Conservation (phyloP, 1,140 invertebrate genomes). For the Diorhabda carinulata region DNA sequence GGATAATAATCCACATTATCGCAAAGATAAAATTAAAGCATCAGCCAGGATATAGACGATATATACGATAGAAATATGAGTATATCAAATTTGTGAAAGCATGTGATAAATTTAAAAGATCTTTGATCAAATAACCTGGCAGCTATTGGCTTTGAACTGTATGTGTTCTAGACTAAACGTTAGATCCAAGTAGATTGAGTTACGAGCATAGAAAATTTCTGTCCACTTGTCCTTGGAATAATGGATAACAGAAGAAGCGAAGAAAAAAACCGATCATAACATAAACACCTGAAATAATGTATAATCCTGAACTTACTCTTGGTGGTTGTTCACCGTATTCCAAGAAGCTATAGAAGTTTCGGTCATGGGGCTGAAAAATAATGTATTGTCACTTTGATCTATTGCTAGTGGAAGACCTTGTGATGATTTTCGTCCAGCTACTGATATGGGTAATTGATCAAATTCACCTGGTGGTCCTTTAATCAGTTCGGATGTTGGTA, state of each 20-base stretch:
- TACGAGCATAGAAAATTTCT: too few species aligned
- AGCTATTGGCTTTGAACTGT: too few species aligned
- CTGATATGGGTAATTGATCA: constrained; percentile 64
- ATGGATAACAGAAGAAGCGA: background rate
- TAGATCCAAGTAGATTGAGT: too few species aligned
- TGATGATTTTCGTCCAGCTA: constrained; percentile 76
- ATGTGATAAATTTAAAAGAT: too few species aligned
- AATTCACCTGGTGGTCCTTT: constrained; percentile 64
- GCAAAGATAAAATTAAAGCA: too few species aligned
- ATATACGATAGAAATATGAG: too few species aligned
- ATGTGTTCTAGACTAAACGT: too few species aligned
- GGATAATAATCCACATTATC: too few species aligned
- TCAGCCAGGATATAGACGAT: too few species aligned
- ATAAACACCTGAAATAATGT: too few species aligned
- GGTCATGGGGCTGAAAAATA: constrained; percentile 69
- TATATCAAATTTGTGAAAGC: too few species aligned
- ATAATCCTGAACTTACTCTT: constrained; percentile 50
- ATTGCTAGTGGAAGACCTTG: constrained; percentile 70
- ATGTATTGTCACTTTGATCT: constrained; percentile 62
- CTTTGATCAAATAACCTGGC: too few species aligned
- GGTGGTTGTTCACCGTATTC: constrained; percentile 65
- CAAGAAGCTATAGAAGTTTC: constrained; percentile 75
- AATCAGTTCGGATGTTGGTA: constrained; percentile 65
- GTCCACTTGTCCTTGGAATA: background rate
- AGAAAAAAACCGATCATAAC: background rate